Base-by-base conservation (phyloP, 2,888 invertebrate species). In the Drosophila dives region DNA sequence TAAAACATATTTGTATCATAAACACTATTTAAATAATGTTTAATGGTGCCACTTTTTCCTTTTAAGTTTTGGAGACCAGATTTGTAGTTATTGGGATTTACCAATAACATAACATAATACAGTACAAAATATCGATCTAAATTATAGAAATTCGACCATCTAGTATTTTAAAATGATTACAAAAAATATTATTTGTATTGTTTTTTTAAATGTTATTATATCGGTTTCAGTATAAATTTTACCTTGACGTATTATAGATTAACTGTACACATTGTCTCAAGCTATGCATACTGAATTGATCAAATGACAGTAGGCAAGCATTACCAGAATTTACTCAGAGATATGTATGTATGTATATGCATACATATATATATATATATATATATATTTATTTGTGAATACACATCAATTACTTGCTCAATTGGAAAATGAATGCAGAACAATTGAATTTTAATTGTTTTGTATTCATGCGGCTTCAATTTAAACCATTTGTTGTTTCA, bases 381-480 rank as follows among this genome's bases (percentile, higher is more conserved):
- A 3, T 15, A 45, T 15, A 0, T 7, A 45, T 12, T 12, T 15
- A 3, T 15, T 20, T 12, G 0, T 15, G 15, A 1, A 23, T 15
- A 7, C 45, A 45, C 23, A 45, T 23, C 15, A 45, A 23, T 45
- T 45, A 23, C 15, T 45, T 45, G 45, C 45, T 23, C 45, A 45
- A 45, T 45, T 45, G 45, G 23, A 23, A 45, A 45, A 8, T 23
- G 23, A 45, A 45, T 23, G 45, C 45, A 45, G 8, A 45, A 45
- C 45, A 45, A 45, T 45, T 45, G 23, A 45, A 45, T 23, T 45
- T 23, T 23, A 45, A 45, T 45, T 45, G 45, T 45, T 45, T 45
- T 45, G 23, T 23, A 45, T 45, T 23, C 23, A 45, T 23, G 45
- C 4, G 45, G 45, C 45, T 45, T 45, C 23, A 45, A 45, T 45